Evolutionary conservation across 1,140 invertebrate species (phyloP).

Genomic region (Teleogryllus occipitalis): DNA sequence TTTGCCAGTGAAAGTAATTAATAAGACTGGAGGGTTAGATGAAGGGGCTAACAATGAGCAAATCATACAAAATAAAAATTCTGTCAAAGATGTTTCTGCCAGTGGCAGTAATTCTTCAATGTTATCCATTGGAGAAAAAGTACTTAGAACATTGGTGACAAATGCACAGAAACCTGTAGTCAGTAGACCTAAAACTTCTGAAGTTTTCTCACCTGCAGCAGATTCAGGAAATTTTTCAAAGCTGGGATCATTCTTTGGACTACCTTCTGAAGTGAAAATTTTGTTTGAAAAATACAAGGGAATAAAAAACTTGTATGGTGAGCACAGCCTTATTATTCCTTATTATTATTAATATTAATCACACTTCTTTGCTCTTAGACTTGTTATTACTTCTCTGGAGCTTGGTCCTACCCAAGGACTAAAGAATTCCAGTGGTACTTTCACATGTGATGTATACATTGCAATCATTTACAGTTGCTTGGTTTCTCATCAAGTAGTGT

Average conservation of each 20-base stretch:
- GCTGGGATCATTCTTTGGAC: constrained; percentile 57
- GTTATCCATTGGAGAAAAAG: constrained; percentile 18
- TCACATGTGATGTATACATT: background rate
- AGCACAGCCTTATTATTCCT: constrained; percentile 25
- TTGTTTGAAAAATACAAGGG: constrained; percentile 57
- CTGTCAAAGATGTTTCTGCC: background rate
- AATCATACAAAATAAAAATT: background rate
- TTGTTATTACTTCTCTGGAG: background rate
- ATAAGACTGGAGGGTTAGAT: background rate
- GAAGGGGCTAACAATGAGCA: background rate
- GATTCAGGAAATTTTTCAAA: constrained; percentile 27
- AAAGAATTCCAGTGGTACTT: background rate
- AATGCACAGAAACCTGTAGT: constrained; percentile 30
- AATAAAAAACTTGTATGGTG: constrained; percentile 59
- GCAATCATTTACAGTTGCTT: no score
- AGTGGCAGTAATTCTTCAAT: background rate
- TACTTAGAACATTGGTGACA: constrained; percentile 30
- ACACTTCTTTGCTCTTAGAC: background rate
- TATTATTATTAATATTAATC: background rate
- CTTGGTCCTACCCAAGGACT: background rate
- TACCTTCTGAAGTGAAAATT: constrained; percentile 53
- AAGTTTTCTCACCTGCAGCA: constrained; percentile 19
- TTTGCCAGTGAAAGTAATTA: background rate
- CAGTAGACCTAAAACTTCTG: background rate
- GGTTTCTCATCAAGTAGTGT: no score